Evolutionary conservation across 2,113 vertebrate species (phyloP).

Genomic region (Nansenia antarctica): DNA sequence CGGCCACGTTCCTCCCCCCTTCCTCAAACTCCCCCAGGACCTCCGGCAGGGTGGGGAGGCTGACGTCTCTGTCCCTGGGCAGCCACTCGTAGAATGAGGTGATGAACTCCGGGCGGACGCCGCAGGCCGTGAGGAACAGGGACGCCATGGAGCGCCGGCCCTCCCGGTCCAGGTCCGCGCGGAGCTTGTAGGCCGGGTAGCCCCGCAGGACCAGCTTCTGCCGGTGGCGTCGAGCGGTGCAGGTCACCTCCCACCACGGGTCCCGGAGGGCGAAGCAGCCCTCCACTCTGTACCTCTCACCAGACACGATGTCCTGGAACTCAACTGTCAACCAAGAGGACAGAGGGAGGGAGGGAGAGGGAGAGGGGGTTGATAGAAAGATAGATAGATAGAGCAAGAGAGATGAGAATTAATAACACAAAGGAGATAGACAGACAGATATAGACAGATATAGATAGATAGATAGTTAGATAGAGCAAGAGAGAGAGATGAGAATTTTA

Average conservation of each 20-base stretch:
- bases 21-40: conserved; percentile 38
- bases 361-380: too few species aligned
- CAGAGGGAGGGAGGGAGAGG: too few species aligned
- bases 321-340: too few species aligned
- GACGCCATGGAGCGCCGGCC: conserved; percentile 57
- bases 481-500: too few species aligned
- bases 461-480: too few species aligned
- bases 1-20: neutral
- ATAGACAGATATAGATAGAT: too few species aligned
- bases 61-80: conserved; percentile 10
- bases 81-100: conserved; percentile 67
- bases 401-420: too few species aligned
- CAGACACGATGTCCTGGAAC: conserved; percentile 61
- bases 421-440: too few species aligned
- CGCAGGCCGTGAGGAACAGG: conserved; percentile 75
- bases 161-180: conserved; percentile 51
- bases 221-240: conserved; percentile 43
- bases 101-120: neutral
- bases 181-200: conserved; percentile 76
- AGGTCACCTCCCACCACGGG: conserved; percentile 81
- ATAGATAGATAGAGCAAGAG: too few species aligned
- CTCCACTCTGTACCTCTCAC: conserved; percentile 47
- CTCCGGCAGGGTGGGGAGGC: conserved; percentile 21
- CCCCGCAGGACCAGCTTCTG: conserved; percentile 60
- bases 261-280: conserved; percentile 76